Percentiles rank a stretch among this genome's conserved stretches.
Evolutionary conservation across 2,797 vertebrate genomes (phyloP).

Genomic region (Poecilia picta): DNA sequence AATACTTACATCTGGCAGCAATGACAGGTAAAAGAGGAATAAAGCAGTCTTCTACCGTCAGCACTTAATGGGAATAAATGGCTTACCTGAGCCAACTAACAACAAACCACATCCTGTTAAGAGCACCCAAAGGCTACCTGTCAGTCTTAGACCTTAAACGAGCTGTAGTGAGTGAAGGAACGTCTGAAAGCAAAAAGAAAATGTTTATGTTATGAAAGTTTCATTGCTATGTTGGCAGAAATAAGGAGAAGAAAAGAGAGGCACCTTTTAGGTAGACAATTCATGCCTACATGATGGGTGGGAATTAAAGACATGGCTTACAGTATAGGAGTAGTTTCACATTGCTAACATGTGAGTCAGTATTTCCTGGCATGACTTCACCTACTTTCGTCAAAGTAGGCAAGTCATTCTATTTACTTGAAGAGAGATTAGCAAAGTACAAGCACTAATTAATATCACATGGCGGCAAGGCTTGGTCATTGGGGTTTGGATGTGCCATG

Average conservation of each 20-base stretch:
- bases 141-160: slow-evolving; percentile 46
- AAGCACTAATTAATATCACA: slow-evolving; percentile 74
- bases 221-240: slow-evolving; percentile 58
- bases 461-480: slow-evolving; percentile 53
- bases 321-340: slow-evolving; percentile 36
- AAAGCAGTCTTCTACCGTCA: slow-evolving; percentile 62
- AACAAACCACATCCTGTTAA: slow-evolving; percentile 70
- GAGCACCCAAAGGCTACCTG: slow-evolving; percentile 50
- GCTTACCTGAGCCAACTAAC: slow-evolving; percentile 70
- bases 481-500: slow-evolving; percentile 59
- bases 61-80: slow-evolving; percentile 77
- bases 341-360: slow-evolving; percentile 47
- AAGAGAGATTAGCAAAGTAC: slow-evolving; percentile 71
- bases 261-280: slow-evolving; percentile 18
- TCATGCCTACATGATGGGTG: slow-evolving; percentile 7
- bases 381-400: slow-evolving; percentile 49
- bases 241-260: slow-evolving; percentile 31
- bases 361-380: slow-evolving; percentile 65
- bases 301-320: slow-evolving; percentile 38
- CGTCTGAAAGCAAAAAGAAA: slow-evolving; percentile 49
- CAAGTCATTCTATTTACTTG: slow-evolving; percentile 54
- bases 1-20: slow-evolving; percentile 70
- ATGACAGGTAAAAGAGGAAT: slow-evolving; percentile 68
- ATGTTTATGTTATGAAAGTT: slow-evolving; percentile 68
- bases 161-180: slow-evolving; percentile 43